Conservation (phyloP, 2,797 vertebrate species). For the Masticophis lateralis region DNA sequence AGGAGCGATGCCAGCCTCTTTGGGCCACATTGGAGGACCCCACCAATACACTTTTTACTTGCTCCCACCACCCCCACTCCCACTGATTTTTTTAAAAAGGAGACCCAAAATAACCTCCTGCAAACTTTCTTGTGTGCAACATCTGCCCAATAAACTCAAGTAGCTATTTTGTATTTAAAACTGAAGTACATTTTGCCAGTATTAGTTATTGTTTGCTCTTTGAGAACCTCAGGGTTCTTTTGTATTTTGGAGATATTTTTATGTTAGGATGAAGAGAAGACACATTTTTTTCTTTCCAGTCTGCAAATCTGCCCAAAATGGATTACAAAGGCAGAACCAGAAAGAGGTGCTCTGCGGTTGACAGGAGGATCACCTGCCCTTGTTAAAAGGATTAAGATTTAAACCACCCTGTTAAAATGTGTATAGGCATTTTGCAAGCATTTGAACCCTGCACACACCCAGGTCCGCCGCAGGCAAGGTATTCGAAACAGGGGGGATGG, state of each 20-base stretch:
- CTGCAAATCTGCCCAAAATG: not conserved
- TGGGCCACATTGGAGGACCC: not conserved
- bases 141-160: not conserved
- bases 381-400: not conserved
- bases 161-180: not conserved
- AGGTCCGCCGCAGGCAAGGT: not conserved
- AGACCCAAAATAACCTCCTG: not conserved
- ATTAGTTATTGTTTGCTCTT: not conserved
- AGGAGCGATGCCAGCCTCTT: not conserved
- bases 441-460: not conserved
- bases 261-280: not conserved
- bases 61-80: not conserved
- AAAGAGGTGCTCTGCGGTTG: not conserved
- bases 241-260: not conserved
- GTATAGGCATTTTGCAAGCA: too few species aligned
- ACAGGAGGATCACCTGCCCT: not conserved
- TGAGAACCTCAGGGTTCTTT: not conserved
- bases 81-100: not conserved
- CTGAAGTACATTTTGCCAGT: not conserved
- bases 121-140: not conserved
- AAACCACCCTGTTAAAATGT: too few species aligned
- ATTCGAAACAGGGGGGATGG: not conserved
- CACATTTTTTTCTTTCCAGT: not conserved
- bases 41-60: not conserved
- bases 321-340: not conserved